Evolutionary conservation across 2,888 invertebrate genomes (phyloP), one percentile per base, ranked within the genome.

Genomic region (Galeopsomyia nigrocyanea): DNA sequence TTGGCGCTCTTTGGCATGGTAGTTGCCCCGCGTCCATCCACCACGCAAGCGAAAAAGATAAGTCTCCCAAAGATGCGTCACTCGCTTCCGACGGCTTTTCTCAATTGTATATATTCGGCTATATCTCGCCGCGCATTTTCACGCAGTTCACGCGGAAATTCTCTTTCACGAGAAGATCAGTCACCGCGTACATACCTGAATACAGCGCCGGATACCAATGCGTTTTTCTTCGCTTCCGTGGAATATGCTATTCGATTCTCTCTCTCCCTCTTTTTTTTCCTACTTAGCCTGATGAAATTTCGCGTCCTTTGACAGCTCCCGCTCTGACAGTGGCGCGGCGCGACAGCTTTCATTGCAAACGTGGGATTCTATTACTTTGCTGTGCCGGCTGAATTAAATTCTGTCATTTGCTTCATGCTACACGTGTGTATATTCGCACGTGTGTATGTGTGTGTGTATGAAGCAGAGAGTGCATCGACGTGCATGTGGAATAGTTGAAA

Each of bases 111-210:
- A 26, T 70, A 39, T 55, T 56, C 50, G 49, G 19, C 39, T 56
- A 56, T 56, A 56, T 57, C 65, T 39, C 13, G 58, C 22, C 26
- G 67, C 46, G 62, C n/a, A 72, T 72, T 72, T 72, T 72, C 62
- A 72, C 67, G 71, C 71, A 72, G 64, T 65, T 39, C 56, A 53
- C 50, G 16, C 51, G 39, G 39, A 39, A 39, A 39, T 39, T 3
- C 39, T 39, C 17, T 47, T 47, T 1, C 31, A 31, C 31, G 7
- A 5, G 39, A 39, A 39, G 60, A 65, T 71, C 60, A 49, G 60
- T 55, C 50, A 49, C 22, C 56, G 65, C 17, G 26, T 26, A 5
- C 26, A n/a, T n/a, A n/a, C n/a, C n/a, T n/a, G n/a, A n/a, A n/a
- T n/a, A n/a, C n/a, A n/a, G n/a, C n/a, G n/a, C n/a, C n/a, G n/a